These are phyloP conservation scores for Ormyrus pomaceus DNA, from an alignment of 2,888 invertebrate genomes.

Conservation along the genomic window DNA sequence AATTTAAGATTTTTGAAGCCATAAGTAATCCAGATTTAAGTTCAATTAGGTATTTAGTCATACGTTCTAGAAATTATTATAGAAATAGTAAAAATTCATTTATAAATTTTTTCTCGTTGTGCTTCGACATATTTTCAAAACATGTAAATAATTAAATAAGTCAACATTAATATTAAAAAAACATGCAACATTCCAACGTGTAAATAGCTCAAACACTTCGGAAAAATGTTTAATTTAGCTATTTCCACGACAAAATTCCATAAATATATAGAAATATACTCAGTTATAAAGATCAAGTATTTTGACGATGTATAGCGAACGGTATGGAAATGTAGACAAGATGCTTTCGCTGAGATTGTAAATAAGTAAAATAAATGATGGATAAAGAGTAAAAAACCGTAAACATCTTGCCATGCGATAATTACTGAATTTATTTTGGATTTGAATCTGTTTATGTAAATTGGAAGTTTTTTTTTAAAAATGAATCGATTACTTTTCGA, in stretches of 20 bases:
- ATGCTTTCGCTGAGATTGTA: conserved; percentile 36
- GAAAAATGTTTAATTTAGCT: conserved; percentile 31
- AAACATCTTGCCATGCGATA: conserved; percentile 18
- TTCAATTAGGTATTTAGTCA: conserved; percentile 26
- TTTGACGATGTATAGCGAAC: conserved; percentile 20
- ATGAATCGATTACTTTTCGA: not conserved
- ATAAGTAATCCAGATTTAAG: conserved; percentile 45
- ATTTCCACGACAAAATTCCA: conserved; percentile 16
- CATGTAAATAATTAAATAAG: conserved; percentile 48
- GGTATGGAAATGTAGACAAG: conserved; percentile 27
- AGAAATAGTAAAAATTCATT: not conserved
- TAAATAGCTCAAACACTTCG: conserved; percentile 40
- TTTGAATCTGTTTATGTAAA: conserved; percentile 11
- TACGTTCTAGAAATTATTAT: conserved; percentile 15
- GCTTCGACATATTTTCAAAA: conserved; percentile 23
- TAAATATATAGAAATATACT: conserved; percentile 7
- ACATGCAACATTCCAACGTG: conserved; percentile 42
- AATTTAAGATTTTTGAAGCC: conserved; percentile 44
- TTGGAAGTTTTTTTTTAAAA: not conserved
- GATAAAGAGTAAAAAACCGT: conserved; percentile 26
- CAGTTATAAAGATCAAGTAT: conserved; percentile 40
- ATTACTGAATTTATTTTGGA: conserved; percentile 14
- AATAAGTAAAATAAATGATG: conserved; percentile 34
- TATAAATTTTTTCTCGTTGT: not conserved
- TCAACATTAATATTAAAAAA: conserved; percentile 20